Percentiles rank a stretch among this genome's conserved stretches.
Conservation (phyloP, 2,113 vertebrate genomes). For the Takifugu bimaculatus region DNA sequence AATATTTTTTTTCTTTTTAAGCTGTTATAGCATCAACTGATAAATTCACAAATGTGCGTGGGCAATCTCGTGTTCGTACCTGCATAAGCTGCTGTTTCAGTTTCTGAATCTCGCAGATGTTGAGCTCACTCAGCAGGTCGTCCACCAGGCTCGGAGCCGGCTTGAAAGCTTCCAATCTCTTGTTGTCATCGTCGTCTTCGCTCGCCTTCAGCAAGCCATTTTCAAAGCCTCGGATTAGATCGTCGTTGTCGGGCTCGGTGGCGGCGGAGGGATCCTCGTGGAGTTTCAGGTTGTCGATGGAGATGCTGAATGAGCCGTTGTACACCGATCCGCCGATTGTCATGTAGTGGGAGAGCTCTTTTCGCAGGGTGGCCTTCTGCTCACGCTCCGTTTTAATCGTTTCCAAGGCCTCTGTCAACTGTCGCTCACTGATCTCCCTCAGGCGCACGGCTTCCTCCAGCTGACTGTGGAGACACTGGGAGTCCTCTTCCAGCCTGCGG, state of each 20-base stretch:
- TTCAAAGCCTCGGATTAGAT: conserved; percentile 86
- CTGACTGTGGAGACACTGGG: conserved; percentile 91
- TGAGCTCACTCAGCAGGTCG: conserved; percentile 94
- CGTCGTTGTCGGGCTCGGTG: conserved; percentile 83
- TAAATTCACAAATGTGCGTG: no score
- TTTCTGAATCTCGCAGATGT: conserved; percentile 99
- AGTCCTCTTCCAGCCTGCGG: conserved; percentile 92
- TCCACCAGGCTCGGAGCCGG: conserved; percentile 93
- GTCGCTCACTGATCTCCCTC: conserved; percentile 92
- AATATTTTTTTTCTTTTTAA: neutral
- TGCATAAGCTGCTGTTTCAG: conserved; percentile 94
- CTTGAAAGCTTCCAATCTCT: conserved; percentile 80
- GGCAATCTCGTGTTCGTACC: conserved; percentile 74
- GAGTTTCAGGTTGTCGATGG: conserved; percentile 88
- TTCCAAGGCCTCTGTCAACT: conserved; percentile 91
- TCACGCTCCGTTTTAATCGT: conserved; percentile 93
- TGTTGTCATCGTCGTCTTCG: conserved; percentile 75
- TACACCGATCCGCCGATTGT: conserved; percentile 92
- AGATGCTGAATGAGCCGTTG: conserved; percentile 86
- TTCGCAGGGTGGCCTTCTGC: conserved; percentile 92
- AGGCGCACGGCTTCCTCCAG: conserved; percentile 91
- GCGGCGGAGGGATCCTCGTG: conserved; percentile 74
- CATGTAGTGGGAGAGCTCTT: conserved; percentile 97
- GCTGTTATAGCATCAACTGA: neutral
- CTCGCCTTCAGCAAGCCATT: conserved; percentile 81